A percentile compares a stretch with the other conserved stretches of the same genome.
Conservation (phyloP, 1,140 invertebrate genomes). For the Leptinotarsa undecemlineata region DNA sequence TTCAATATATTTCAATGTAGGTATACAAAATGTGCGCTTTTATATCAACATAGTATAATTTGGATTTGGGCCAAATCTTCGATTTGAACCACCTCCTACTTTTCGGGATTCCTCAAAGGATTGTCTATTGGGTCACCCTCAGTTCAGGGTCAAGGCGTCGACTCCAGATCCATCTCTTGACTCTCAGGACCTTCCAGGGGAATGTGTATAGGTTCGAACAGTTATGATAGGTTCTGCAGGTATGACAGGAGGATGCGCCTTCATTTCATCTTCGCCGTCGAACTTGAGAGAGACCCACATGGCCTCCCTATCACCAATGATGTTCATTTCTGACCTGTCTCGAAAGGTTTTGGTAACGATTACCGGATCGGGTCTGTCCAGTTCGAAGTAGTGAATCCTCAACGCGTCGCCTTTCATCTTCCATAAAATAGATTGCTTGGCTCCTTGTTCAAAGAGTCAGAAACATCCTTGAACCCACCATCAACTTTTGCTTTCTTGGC, state of each 20-base stretch:
- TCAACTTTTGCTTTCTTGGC: constrained; percentile 16
- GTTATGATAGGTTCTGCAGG: constrained; percentile 60
- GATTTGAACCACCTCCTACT: too few species aligned
- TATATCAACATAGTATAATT: too few species aligned
- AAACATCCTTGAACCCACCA: constrained; percentile 44
- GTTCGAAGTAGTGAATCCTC: constrained; percentile 84
- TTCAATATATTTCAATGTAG: too few species aligned
- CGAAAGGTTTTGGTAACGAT: constrained; percentile 91
- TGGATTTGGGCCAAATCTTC: too few species aligned
- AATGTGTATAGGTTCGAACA: constrained; percentile 78
- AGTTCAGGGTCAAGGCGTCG: constrained; percentile 79
- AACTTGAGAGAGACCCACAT: constrained; percentile 73
- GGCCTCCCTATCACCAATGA: constrained; percentile 58
- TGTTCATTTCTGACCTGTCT: constrained; percentile 76
- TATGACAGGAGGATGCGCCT: constrained; percentile 65
- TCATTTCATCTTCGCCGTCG: constrained; percentile 76
- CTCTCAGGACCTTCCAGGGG: constrained; percentile 86
- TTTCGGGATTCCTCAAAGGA: too few species aligned
- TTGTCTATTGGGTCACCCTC: constrained; percentile 57
- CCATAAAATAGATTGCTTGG: constrained; percentile 85
- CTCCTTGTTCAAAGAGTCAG: constrained; percentile 61
- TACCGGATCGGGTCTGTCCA: constrained; percentile 92
- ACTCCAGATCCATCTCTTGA: constrained; percentile 72
- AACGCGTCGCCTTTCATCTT: constrained; percentile 79
- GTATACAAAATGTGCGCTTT: too few species aligned